Evolutionary conservation across 2,797 vertebrate species (phyloP).

Genomic region (Sebastes dallii): DNA sequence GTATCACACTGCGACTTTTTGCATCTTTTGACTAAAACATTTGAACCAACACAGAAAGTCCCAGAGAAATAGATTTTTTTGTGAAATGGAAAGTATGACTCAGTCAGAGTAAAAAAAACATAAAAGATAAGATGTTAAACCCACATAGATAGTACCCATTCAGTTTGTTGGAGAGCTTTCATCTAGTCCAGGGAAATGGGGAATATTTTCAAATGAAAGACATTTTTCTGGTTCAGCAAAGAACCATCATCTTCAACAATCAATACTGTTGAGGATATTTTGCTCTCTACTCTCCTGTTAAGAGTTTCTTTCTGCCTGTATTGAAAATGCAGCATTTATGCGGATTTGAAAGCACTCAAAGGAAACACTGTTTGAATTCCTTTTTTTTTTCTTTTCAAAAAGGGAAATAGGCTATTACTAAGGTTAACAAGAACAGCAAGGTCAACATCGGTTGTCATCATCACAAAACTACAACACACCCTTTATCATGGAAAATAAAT

Average conservation of each 20-base stretch:
- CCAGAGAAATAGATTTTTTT: background rate
- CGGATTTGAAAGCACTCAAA: constrained; percentile 1
- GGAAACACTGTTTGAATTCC: background rate
- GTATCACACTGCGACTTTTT: background rate
- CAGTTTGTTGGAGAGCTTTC: constrained; percentile 11
- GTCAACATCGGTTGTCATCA: background rate
- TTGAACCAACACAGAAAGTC: background rate
- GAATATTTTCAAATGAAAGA: constrained; percentile 1
- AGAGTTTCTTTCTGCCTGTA: background rate
- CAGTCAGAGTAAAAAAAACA: background rate
- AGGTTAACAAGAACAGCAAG: background rate
- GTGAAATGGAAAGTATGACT: background rate
- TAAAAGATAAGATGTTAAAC: background rate
- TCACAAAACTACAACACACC: background rate
- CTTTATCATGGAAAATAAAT: background rate
- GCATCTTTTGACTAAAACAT: background rate
- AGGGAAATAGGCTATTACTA: background rate
- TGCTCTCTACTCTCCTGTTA: background rate
- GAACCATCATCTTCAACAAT: constrained; percentile 1
- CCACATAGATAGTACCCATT: background rate
- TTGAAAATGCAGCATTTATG: constrained; percentile 13
- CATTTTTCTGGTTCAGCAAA: constrained; percentile 8
- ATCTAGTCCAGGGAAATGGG: background rate
- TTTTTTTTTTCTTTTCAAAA: background rate
- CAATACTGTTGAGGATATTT: background rate